phyloP scores from a whole-genome alignment of 1,140 invertebrate genomes.

The Goniozus legneri region DNA sequence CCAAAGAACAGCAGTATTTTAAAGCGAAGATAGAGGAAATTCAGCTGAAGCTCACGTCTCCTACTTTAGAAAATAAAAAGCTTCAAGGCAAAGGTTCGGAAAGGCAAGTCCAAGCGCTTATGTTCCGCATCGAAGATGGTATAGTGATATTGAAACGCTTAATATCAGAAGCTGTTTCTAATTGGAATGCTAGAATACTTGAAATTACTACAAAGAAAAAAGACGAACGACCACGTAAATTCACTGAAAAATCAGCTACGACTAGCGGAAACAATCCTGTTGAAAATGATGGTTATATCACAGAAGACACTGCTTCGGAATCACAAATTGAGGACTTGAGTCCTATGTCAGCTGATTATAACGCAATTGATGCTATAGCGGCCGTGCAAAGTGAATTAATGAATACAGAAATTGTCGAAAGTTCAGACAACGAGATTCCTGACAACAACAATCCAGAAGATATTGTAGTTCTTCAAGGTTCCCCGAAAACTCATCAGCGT shows the following conservation, averaged over 20 bases:
- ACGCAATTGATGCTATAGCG: conserved; percentile 43
- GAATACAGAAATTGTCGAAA: conserved; percentile 26
- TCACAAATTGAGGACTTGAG: conserved; percentile 46
- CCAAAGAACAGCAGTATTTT: conserved; percentile 67
- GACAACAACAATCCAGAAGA: conserved; percentile 43
- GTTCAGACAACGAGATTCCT: conserved; percentile 36
- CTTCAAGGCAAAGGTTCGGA: conserved; percentile 37
- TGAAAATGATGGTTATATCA: conserved; percentile 45
- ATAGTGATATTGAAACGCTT: conserved; percentile 63
- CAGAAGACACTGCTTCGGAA: conserved; percentile 46
- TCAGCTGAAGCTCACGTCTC: conserved; percentile 67
- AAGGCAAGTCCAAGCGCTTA: conserved; percentile 35
- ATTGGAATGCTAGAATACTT: conserved; percentile 64
- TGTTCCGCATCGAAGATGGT: conserved; percentile 59
- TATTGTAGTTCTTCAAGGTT: conserved; percentile 36
- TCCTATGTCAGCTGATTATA: conserved; percentile 49
- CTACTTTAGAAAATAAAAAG: conserved; percentile 56
- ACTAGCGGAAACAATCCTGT: conserved; percentile 22
- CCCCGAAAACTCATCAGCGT: conserved; percentile 48
- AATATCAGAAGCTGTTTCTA: conserved; percentile 63
- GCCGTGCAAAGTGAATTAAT: conserved; percentile 26
- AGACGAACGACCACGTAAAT: conserved; percentile 51
- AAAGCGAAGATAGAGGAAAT: conserved; percentile 73
- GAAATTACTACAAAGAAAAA: conserved; percentile 52
- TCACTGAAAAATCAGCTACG: conserved; percentile 35